Conservation (phyloP, 2,113 vertebrate genomes). For the Pyxicephalus adspersus region DNA sequence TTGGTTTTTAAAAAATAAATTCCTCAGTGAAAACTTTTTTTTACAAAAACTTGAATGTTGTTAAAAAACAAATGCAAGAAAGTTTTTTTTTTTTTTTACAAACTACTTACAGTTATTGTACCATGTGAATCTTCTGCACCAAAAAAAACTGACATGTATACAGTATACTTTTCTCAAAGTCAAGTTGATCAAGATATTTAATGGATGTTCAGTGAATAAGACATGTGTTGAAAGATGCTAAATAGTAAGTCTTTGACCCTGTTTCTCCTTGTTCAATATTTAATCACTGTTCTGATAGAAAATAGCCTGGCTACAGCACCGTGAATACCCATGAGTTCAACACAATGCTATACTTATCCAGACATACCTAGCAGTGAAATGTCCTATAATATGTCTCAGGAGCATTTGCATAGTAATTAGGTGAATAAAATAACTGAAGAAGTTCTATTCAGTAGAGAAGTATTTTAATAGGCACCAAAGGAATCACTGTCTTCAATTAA, state of each 20-base stretch:
- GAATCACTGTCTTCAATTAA: slow-evolving; percentile 9
- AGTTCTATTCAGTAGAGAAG: not conserved
- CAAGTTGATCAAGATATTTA: slow-evolving; percentile 8
- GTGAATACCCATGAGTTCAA: slow-evolving; percentile 27
- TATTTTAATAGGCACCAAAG: slow-evolving; percentile 23
- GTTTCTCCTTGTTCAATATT: slow-evolving; percentile 44
- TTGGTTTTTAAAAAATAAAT: too few relatives aligned
- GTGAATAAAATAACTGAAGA: not conserved
- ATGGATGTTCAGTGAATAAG: not conserved
- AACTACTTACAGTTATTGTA: too few relatives aligned
- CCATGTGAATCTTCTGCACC: too few relatives aligned
- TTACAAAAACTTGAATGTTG: too few relatives aligned
- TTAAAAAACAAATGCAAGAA: too few relatives aligned
- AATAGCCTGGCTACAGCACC: slow-evolving; percentile 20
- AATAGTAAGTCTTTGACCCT: slow-evolving; percentile 7
- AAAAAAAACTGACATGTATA: too few relatives aligned
- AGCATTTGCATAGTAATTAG: slow-evolving; percentile 17
- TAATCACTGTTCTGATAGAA: slow-evolving; percentile 34
- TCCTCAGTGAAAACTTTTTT: too few relatives aligned
- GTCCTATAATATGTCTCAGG: not conserved
- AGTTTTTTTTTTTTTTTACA: too few relatives aligned
- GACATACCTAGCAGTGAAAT: slow-evolving; percentile 11
- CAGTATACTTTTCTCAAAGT: not conserved
- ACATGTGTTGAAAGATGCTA: not conserved
- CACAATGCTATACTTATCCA: slow-evolving; percentile 9